Conservation (phyloP, 2,113 vertebrate genomes). For the Tachuris rubrigastra region DNA sequence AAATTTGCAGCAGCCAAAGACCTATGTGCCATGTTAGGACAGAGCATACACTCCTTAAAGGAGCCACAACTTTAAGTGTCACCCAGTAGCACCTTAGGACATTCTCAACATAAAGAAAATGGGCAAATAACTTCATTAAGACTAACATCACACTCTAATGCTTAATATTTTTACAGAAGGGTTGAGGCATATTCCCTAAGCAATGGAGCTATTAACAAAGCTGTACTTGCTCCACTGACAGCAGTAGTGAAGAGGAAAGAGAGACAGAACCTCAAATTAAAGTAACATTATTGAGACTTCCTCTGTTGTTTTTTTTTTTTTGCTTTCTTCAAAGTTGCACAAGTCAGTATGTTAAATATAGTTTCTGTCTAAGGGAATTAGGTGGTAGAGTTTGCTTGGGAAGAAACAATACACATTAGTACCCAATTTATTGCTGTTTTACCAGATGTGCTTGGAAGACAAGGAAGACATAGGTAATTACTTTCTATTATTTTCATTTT, state of each 20-base stretch:
- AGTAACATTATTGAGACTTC: neutral
- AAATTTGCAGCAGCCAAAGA: neutral
- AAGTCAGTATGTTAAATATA: neutral
- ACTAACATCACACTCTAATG: neutral
- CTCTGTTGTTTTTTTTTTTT: neutral
- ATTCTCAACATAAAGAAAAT: neutral
- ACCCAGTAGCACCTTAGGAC: fast-evolving
- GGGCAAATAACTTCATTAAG: neutral
- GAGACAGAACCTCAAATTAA: neutral
- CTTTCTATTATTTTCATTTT: neutral
- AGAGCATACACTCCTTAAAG: neutral
- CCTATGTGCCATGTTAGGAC: neutral
- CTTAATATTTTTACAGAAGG: neutral
- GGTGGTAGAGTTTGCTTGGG: neutral
- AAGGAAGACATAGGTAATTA: neutral
- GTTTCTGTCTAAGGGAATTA: neutral
- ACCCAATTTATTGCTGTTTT: neutral
- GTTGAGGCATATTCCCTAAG: neutral
- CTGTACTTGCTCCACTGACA: neutral
- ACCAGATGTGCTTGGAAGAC: neutral
- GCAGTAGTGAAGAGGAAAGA: neutral
- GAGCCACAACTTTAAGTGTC: neutral
- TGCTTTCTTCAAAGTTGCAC: neutral
- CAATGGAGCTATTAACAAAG: fast-evolving
- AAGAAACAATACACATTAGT: neutral